Conservation (phyloP, 1,140 invertebrate genomes). For the Mamestra configurata region DNA sequence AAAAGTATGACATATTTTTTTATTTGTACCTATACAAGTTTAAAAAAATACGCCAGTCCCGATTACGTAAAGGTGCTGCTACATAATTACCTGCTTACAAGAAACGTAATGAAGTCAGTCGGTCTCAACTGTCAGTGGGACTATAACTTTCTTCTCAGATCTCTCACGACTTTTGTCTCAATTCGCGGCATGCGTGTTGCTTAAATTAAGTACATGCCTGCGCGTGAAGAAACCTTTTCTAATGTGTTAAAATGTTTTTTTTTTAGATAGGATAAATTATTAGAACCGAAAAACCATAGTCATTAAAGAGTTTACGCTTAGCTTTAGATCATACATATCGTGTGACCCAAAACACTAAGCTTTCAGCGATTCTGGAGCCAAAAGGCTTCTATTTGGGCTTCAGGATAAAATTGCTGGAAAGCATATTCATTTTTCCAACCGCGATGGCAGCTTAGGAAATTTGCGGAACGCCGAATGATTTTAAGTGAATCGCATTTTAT, state of each 20-base stretch:
- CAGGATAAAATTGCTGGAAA: too few relatives aligned
- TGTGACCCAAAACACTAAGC: too few relatives aligned
- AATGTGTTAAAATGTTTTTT: background rate
- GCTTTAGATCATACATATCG: too few relatives aligned
- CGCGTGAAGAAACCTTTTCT: background rate
- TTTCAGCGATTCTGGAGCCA: too few relatives aligned
- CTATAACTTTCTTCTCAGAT: slow-evolving; percentile 50
- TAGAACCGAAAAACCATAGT: too few relatives aligned
- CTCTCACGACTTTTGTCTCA: slow-evolving; percentile 50
- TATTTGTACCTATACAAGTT: slow-evolving; percentile 27
- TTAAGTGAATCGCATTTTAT: too few relatives aligned
- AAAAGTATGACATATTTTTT: background rate
- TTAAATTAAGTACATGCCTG: slow-evolving; percentile 32
- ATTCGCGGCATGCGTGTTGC: slow-evolving; percentile 24
- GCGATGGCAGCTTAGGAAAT: too few relatives aligned
- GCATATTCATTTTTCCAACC: too few relatives aligned
- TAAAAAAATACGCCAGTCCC: slow-evolving; percentile 24
- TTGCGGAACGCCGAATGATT: too few relatives aligned
- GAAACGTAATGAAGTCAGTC: slow-evolving; percentile 43
- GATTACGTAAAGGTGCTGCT: slow-evolving; percentile 26
- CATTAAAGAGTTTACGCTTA: too few relatives aligned
- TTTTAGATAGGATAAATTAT: too few relatives aligned
- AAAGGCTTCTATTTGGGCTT: too few relatives aligned
- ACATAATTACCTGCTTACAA: slow-evolving; percentile 46
- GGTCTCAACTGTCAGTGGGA: slow-evolving; percentile 1